Evolutionary conservation across 2,888 invertebrate species (phyloP).

Genomic region (Scaptomyza tumidula): DNA sequence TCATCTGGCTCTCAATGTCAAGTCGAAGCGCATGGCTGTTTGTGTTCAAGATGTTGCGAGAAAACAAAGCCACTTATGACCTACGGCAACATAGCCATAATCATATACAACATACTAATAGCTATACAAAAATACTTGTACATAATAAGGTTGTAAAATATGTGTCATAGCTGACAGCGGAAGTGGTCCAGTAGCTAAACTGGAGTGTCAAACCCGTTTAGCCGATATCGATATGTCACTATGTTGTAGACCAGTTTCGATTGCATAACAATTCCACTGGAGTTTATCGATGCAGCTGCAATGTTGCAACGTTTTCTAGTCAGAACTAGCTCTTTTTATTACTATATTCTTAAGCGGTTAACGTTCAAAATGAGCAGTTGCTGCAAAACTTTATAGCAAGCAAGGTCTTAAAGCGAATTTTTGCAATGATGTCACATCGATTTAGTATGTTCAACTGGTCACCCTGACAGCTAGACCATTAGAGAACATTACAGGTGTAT

Average conservation of each 20-base stretch:
- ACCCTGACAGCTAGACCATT: slow-evolving; percentile 25
- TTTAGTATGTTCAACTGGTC: slow-evolving; percentile 23
- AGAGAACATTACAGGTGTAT: slow-evolving; percentile 46
- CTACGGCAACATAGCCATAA: slow-evolving; percentile 61
- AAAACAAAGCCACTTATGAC: slow-evolving; percentile 61
- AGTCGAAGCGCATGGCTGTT: slow-evolving; percentile 55
- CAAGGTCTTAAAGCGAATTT: neutral
- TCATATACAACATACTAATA: slow-evolving; percentile 1
- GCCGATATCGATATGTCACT: slow-evolving; percentile 28
- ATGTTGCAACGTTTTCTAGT: neutral
- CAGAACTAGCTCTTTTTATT: neutral
- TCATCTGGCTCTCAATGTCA: slow-evolving; percentile 74
- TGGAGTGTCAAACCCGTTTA: slow-evolving; percentile 40
- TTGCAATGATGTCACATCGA: neutral
- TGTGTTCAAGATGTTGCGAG: slow-evolving; percentile 44
- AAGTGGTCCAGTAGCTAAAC: slow-evolving; percentile 47
- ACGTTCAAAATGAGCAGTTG: neutral
- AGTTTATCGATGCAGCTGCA: slow-evolving; percentile 27
- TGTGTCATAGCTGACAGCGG: slow-evolving; percentile 50
- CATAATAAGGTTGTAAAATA: slow-evolving; percentile 30
- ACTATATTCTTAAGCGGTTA: neutral
- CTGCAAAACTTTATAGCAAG: neutral
- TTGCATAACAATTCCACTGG: slow-evolving; percentile 45
- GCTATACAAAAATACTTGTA: slow-evolving; percentile 6
- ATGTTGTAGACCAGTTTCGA: slow-evolving; percentile 45